Conservation (phyloP, 2,888 invertebrate species). For the Tholera decimalis region DNA sequence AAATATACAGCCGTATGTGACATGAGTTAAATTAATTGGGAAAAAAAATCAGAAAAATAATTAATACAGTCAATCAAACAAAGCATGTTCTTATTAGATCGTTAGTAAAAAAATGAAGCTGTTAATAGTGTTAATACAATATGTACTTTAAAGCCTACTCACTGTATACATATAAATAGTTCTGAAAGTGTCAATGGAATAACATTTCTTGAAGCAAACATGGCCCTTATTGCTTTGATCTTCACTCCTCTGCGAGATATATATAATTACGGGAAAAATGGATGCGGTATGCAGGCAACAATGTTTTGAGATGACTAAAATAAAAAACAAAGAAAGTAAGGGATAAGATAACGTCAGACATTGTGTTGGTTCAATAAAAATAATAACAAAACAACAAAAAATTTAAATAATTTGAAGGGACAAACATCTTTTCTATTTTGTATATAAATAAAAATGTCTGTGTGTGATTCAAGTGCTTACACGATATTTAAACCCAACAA, state of each 20-base stretch:
- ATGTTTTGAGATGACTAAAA: neutral
- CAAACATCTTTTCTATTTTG: no score
- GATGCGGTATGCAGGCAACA: conserved; percentile 31
- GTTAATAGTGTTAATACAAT: no score
- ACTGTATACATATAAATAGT: conserved; percentile 50
- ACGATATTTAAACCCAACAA: no score
- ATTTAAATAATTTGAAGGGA: no score
- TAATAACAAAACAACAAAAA: neutral
- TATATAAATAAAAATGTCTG: no score
- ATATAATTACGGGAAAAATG: conserved; percentile 4
- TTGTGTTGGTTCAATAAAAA: neutral
- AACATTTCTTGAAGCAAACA: conserved; percentile 71
- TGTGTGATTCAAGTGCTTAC: no score
- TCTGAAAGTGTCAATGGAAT: conserved; percentile 64
- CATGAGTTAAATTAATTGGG: no score
- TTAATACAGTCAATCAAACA: neutral
- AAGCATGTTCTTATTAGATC: no score
- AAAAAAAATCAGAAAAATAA: neutral
- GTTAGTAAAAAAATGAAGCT: neutral
- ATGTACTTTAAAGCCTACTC: conserved; percentile 40
- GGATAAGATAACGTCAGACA: no score
- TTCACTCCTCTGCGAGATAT: conserved; percentile 30
- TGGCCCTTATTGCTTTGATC: conserved; percentile 67
- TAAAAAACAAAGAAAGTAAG: neutral
- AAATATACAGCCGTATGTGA: no score